These are phyloP conservation scores for Acanthopagrus latus DNA, from an alignment of 2,797 vertebrate species.

Conservation along the genomic window DNA sequence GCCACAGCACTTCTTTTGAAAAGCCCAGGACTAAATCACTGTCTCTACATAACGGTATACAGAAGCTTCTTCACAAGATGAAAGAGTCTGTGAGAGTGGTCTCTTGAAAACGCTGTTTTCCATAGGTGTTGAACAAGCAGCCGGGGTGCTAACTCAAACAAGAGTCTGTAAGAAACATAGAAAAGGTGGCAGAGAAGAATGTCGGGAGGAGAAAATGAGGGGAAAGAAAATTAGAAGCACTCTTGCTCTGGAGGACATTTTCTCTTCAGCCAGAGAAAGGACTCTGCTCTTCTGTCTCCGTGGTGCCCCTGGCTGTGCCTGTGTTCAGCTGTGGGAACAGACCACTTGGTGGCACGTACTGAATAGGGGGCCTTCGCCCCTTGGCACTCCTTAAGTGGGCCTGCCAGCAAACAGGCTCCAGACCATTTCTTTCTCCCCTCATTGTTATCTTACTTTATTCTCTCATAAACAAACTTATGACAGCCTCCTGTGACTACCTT, in stretches of 20 bases:
- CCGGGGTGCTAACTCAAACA: slow-evolving; percentile 42
- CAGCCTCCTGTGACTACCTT: slow-evolving; percentile 15
- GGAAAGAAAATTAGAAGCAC: slow-evolving; percentile 31
- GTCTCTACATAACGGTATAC: neutral
- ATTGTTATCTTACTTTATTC: slow-evolving; percentile 55
- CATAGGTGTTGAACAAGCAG: slow-evolving; percentile 50
- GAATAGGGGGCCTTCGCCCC: slow-evolving; percentile 80
- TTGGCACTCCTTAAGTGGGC: slow-evolving; percentile 58
- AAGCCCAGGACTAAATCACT: slow-evolving; percentile 3
- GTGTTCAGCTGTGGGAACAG: slow-evolving; percentile 83
- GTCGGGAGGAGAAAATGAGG: slow-evolving; percentile 12
- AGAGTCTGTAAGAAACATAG: slow-evolving; percentile 45
- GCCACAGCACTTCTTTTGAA: neutral
- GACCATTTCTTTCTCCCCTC: slow-evolving; percentile 40
- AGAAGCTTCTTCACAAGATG: slow-evolving; percentile 20
- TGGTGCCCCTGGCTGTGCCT: slow-evolving; percentile 66
- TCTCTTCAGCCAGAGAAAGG: slow-evolving; percentile 59
- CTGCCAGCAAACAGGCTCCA: slow-evolving; percentile 68
- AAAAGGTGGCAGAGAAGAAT: slow-evolving; percentile 20
- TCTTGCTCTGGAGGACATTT: slow-evolving; percentile 56
- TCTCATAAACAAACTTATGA: slow-evolving; percentile 42
- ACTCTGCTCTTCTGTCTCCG: slow-evolving; percentile 55
- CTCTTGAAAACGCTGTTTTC: slow-evolving; percentile 43
- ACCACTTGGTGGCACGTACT: slow-evolving; percentile 70
- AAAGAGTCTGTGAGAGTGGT: slow-evolving; percentile 25